These are phyloP conservation scores for Nasonovia ribisnigri DNA, from an alignment of 2,888 invertebrate genomes.

Conservation along the genomic window DNA sequence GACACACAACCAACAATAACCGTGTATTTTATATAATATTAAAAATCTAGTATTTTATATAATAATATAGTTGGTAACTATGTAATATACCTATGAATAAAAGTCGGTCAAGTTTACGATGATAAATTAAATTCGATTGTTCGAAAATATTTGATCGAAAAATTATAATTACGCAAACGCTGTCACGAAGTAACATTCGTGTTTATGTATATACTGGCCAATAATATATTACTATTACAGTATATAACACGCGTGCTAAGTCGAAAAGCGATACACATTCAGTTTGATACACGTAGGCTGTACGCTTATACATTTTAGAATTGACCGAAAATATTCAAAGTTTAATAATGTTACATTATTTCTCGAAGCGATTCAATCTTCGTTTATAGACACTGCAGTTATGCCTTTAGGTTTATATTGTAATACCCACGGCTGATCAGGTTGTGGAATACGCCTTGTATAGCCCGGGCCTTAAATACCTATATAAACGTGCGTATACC, in stretches of 20 bases:
- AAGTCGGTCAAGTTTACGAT: neutral
- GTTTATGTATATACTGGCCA: neutral
- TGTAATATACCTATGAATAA: neutral
- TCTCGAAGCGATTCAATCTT: neutral
- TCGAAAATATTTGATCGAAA: neutral
- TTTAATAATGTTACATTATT: neutral
- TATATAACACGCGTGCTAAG: neutral
- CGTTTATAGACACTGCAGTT: neutral
- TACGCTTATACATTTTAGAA: neutral
- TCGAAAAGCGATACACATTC: neutral
- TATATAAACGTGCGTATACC: too few relatives aligned
- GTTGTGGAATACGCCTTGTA: too few relatives aligned
- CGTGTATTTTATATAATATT: slow-evolving; percentile 11
- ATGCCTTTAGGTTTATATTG: neutral
- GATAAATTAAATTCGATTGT: neutral
- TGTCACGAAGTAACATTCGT: neutral
- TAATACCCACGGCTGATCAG: too few relatives aligned
- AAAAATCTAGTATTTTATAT: neutral
- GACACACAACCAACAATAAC: neutral
- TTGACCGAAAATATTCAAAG: neutral
- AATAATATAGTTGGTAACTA: neutral
- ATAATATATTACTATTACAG: neutral
- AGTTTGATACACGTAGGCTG: neutral
- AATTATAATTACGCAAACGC: neutral
- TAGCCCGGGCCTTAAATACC: too few relatives aligned